Evolutionary conservation across 2,113 vertebrate species (phyloP).

Genomic region (Syrrhaptes paradoxus): DNA sequence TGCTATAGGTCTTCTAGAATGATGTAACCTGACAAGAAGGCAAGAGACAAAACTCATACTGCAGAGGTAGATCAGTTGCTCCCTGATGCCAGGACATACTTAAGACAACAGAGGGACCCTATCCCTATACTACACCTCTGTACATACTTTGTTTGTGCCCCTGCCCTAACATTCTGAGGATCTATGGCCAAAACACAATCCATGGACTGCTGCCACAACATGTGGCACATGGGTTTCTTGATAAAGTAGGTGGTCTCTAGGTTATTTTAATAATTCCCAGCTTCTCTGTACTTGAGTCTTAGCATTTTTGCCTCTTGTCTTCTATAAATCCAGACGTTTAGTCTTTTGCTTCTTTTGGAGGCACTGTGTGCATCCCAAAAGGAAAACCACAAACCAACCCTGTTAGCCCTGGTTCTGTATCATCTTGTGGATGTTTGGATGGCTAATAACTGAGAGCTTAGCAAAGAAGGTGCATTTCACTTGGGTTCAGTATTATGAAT

Average conservation of each 20-base stretch:
- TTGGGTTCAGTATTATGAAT: background rate
- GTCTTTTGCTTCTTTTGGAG: background rate
- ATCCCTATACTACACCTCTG: background rate
- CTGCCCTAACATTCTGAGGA: background rate
- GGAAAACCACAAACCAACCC: background rate
- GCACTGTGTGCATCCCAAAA: background rate
- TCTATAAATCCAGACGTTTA: background rate
- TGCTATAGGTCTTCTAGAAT: fast-evolving
- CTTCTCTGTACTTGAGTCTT: background rate
- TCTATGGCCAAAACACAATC: background rate
- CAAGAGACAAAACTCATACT: background rate
- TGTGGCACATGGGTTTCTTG: background rate
- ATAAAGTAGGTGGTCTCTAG: background rate
- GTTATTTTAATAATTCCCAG: background rate
- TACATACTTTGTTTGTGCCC: background rate
- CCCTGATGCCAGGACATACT: too few relatives aligned
- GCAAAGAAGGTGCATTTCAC: background rate
- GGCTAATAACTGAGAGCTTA: background rate
- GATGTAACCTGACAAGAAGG: background rate
- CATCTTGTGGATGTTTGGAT: background rate
- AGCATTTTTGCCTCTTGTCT: background rate
- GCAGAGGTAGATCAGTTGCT: background rate
- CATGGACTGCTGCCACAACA: background rate
- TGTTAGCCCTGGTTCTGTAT: background rate
- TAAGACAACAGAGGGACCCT: background rate